A percentile compares a stretch with the other conserved stretches of the same genome.
Evolutionary conservation across 2,797 vertebrate genomes (phyloP).

Genomic region (Rhabdomys pumilio): DNA sequence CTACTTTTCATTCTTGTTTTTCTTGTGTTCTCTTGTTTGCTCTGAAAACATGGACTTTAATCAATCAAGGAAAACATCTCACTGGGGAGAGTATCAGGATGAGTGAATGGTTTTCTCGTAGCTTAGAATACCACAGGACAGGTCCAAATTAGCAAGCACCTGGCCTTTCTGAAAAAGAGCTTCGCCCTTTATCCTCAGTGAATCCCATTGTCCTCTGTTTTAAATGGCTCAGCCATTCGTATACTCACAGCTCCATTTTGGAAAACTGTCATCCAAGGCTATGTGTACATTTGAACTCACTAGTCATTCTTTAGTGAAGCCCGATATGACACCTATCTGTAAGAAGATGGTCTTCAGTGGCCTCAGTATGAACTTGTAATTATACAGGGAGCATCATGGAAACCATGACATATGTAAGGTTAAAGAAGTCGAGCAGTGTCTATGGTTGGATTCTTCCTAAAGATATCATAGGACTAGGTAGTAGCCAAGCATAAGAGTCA

Average conservation of each 20-base stretch:
- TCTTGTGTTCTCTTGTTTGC: constrained; percentile 69
- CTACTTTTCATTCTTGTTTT: not conserved
- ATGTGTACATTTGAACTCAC: constrained; percentile 42
- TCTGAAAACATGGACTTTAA: constrained; percentile 69
- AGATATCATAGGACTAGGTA: not conserved
- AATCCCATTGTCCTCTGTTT: constrained; percentile 61
- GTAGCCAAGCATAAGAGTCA: not conserved
- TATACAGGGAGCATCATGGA: not conserved
- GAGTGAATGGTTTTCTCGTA: not conserved
- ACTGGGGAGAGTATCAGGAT: constrained; percentile 7
- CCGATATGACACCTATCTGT: not conserved
- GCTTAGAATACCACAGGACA: not conserved
- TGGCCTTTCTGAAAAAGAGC: constrained; percentile 35
- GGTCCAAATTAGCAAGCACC: constrained; percentile 43
- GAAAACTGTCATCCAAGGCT: constrained; percentile 48
- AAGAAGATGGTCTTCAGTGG: constrained; percentile 90
- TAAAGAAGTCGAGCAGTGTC: not conserved
- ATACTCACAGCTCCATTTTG: constrained; percentile 65
- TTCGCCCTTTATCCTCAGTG: constrained; percentile 58
- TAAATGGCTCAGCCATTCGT: constrained; percentile 42
- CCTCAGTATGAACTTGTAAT: constrained; percentile 97
- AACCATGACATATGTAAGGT: not conserved
- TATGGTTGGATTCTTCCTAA: not conserved
- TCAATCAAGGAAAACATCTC: constrained; percentile 31
- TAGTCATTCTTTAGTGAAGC: constrained; percentile 57